phyloP scores from a whole-genome alignment of 2,797 vertebrate genomes.

The Alcedo atthis region DNA sequence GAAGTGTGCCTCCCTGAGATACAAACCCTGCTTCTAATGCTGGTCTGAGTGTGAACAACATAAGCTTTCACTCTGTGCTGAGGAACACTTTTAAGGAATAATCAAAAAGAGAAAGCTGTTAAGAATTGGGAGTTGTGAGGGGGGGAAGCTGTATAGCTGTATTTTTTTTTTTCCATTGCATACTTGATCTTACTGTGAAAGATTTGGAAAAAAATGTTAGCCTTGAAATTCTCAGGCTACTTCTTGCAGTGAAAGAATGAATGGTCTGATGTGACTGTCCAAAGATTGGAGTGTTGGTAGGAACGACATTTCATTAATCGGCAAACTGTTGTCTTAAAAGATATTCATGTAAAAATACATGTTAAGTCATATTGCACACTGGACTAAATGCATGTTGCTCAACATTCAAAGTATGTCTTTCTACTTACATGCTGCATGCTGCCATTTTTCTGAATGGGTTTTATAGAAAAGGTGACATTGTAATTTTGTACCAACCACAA shows the following conservation, averaged over 20 bases:
- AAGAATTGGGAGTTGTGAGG: background rate
- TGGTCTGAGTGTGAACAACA: background rate
- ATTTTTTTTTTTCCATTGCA: background rate
- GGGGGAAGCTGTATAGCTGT: background rate
- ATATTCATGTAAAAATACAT: background rate
- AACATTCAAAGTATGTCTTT: background rate
- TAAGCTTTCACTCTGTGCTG: background rate
- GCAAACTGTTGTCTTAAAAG: background rate
- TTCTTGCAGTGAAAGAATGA: background rate
- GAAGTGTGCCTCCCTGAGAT: background rate
- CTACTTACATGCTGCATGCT: accelerated
- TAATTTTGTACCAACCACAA: background rate
- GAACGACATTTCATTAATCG: background rate
- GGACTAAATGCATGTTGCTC: background rate
- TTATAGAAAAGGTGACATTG: background rate
- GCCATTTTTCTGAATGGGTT: background rate
- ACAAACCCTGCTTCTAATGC: background rate
- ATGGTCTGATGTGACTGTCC: background rate
- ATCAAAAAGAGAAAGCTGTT: background rate
- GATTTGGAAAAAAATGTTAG: background rate
- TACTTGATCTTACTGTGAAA: background rate
- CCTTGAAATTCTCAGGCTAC: background rate
- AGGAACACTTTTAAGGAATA: background rate
- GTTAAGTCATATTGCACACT: background rate
- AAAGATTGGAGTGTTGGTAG: background rate